These are phyloP conservation scores for Crotalus adamanteus DNA, from an alignment of 2,797 vertebrate species.

Conservation along the genomic window DNA sequence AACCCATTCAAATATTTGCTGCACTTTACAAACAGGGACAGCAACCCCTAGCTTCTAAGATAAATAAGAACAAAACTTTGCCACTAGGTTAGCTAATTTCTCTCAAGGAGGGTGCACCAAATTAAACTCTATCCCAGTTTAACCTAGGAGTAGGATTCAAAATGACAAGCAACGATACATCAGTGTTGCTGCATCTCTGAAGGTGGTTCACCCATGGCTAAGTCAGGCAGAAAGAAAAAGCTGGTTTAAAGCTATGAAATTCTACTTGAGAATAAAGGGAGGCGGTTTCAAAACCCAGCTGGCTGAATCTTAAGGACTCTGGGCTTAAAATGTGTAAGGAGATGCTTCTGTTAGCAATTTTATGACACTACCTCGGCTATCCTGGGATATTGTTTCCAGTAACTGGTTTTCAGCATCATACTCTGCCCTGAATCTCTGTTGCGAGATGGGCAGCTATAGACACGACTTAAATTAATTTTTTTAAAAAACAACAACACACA, in stretches of 20 bases:
- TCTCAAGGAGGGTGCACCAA: not conserved
- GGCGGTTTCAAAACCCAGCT: not conserved
- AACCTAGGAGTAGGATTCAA: not conserved
- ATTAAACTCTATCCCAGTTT: not conserved
- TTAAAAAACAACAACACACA: not conserved
- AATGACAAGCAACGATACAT: accelerated
- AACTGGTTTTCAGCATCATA: not conserved
- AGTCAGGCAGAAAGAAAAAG: not conserved
- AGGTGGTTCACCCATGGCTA: not conserved
- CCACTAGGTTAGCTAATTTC: accelerated
- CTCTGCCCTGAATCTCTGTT: not conserved
- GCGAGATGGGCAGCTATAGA: not conserved
- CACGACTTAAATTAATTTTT: not conserved
- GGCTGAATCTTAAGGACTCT: slow-evolving; percentile 14
- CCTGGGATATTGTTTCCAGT: not conserved
- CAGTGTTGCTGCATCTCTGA: not conserved
- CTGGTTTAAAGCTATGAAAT: slow-evolving; percentile 19
- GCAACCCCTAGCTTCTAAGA: not conserved
- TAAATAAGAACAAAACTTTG: not conserved
- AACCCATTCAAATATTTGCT: not conserved
- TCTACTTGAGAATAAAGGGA: not conserved
- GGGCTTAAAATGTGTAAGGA: slow-evolving; percentile 25
- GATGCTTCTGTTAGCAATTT: slow-evolving; percentile 12
- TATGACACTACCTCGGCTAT: not conserved
- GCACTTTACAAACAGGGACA: not conserved